Percentiles rank a stretch among this genome's conserved stretches.
Evolutionary conservation across 2,797 vertebrate species (phyloP).

Genomic region (Notamacropus eugenii): DNA sequence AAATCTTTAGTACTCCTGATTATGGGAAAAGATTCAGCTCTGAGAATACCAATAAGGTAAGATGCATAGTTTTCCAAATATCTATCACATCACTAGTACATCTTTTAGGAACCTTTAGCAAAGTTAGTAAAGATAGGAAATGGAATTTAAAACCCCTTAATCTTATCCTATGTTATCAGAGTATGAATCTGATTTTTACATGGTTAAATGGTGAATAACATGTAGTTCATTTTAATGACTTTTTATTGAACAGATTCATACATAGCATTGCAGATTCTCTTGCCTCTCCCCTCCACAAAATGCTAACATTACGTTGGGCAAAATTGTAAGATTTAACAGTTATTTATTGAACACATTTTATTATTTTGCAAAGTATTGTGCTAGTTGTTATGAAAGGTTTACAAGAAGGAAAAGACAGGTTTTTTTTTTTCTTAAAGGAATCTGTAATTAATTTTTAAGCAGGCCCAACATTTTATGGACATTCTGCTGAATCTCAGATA

Average conservation of each 20-base stretch:
- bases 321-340: not conserved
- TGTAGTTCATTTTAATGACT: not conserved
- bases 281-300: not conserved
- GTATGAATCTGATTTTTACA: not conserved
- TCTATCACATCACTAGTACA: not conserved
- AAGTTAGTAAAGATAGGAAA: not conserved
- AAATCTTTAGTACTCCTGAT: constrained; percentile 95
- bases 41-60: constrained; percentile 94
- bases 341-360: not conserved
- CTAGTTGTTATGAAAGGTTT: not conserved
- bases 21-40: constrained; percentile 93
- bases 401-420: not conserved
- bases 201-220: not conserved
- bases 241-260: not conserved
- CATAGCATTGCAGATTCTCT: not conserved
- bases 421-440: not conserved
- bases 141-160: not conserved
- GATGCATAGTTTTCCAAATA: not conserved
- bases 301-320: not conserved
- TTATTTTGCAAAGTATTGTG: not conserved
- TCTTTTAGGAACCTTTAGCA: not conserved
- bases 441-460: not conserved
- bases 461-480: not conserved
- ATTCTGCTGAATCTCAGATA: not conserved
- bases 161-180: not conserved